Conservation (phyloP, 2,113 vertebrate species). For the Embiotoca jacksoni region DNA sequence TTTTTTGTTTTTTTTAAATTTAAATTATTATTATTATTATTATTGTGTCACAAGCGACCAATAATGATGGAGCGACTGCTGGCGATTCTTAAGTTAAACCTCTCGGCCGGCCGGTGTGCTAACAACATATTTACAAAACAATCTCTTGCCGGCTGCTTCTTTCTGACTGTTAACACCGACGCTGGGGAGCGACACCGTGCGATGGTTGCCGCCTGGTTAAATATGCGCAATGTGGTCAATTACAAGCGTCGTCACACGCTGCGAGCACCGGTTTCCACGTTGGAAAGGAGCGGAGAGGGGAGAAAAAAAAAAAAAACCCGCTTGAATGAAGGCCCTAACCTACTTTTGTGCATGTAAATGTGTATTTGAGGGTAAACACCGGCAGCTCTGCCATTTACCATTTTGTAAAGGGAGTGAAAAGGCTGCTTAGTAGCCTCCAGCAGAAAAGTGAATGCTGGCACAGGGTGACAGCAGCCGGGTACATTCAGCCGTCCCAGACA, state of each 20-base stretch:
- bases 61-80: neutral
- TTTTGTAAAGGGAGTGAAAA: constrained; percentile 69
- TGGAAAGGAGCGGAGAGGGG: constrained; percentile 6
- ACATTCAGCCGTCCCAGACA: constrained; percentile 82
- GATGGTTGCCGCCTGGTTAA: constrained; percentile 23
- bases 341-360: constrained; percentile 67
- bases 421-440: constrained; percentile 71
- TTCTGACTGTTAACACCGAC: constrained; percentile 35
- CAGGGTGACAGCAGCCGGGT: constrained; percentile 66
- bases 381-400: constrained; percentile 52
- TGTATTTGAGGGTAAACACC: constrained; percentile 73
- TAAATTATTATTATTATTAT: too few species aligned
- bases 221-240: constrained; percentile 37
- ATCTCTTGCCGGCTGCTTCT: neutral
- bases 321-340: constrained; percentile 50
- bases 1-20: neutral
- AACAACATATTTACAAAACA: constrained; percentile 69
- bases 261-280: constrained; percentile 12
- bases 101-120: constrained; percentile 21
- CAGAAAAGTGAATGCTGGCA: constrained; percentile 70
- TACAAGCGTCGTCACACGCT: constrained; percentile 27
- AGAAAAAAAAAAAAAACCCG: too few species aligned
- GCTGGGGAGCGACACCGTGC: neutral
- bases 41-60: accelerated
- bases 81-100: constrained; percentile 29